Percentiles rank a stretch among this genome's conserved stretches.
Evolutionary conservation across 2,888 invertebrate genomes (phyloP).

Genomic region (Diplolepis rosae): DNA sequence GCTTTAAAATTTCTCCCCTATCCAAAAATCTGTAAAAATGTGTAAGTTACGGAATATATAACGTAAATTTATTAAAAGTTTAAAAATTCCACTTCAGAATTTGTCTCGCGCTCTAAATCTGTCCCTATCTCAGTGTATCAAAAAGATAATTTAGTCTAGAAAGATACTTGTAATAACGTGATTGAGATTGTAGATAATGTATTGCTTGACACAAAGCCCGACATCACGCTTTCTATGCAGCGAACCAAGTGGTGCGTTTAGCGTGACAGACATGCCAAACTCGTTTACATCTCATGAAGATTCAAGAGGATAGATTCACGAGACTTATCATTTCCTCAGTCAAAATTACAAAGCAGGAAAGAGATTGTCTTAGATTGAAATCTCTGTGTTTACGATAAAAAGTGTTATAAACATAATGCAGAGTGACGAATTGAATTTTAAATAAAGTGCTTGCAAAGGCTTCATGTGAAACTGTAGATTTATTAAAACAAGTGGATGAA

Average conservation of each 20-base stretch:
- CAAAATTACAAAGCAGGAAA: background rate
- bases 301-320: background rate
- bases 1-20: no score
- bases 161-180: background rate
- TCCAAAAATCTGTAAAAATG: no score
- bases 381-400: background rate
- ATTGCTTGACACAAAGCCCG: background rate
- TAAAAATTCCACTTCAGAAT: no score
- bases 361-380: background rate
- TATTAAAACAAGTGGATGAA: background rate
- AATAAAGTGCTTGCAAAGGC: background rate
- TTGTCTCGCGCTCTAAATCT: background rate
- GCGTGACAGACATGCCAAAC: background rate
- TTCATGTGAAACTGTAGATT: background rate
- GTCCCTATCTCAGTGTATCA: background rate
- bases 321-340: slow-evolving; percentile 1
- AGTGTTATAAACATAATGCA: background rate
- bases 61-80: no score
- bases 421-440: background rate
- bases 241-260: background rate
- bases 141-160: background rate
- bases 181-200: background rate
- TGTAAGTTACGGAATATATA: no score
- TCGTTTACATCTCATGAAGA: slow-evolving; percentile 6
- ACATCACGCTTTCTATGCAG: slow-evolving; percentile 11